Base-by-base conservation (phyloP, 2,888 invertebrate genomes). In the Drosophila prostipennis region DNA sequence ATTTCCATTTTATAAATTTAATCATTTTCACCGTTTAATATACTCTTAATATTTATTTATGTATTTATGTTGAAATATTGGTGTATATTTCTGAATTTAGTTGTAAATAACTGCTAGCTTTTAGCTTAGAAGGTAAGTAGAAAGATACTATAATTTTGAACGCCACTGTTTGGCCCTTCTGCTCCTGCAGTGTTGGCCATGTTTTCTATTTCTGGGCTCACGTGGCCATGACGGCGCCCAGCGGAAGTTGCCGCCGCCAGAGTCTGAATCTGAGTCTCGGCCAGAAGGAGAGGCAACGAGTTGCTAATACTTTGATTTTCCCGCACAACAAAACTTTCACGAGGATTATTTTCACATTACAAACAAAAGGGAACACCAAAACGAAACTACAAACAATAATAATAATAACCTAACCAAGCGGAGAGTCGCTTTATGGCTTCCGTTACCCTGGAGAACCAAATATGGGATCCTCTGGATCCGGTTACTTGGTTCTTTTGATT, bases 291-390 rank as follows among this genome's bases (percentile, higher is more conserved):
- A 45, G 39, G 56, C 70, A 45, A 19, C 11, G 45, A 45, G 72
- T 59, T 85, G 80, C 58, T 79, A 79, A 88, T 82, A 88, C 87
- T 82, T 83, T 86, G 72, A 78, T 78, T 87, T 81, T 76, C 64
- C 69, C 59, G 46, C 58, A 69, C 60, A 74, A 59, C 74, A 39
- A 73, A 76, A 76, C 74, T 74, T 69, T 77, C 70, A 72, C 72
- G 61, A 72, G 78, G 87, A 86, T 88, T 88, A 83, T 86, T 86
- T 86, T 86, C 87, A 74, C 78, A 83, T 83, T 77, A 77, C 78
- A 74, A 86, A 64, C 87, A 87, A 80, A 70, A 57, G 65, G 63
- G 49, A 55, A 46, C 69, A 56, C 68, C 68, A 52, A 72, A 67
- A 65, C 52, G 45, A 69, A 65, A 58, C 49, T 54, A 49, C 72